Base-by-base conservation (phyloP, 2,113 vertebrate species). In the Prinia subflava region DNA sequence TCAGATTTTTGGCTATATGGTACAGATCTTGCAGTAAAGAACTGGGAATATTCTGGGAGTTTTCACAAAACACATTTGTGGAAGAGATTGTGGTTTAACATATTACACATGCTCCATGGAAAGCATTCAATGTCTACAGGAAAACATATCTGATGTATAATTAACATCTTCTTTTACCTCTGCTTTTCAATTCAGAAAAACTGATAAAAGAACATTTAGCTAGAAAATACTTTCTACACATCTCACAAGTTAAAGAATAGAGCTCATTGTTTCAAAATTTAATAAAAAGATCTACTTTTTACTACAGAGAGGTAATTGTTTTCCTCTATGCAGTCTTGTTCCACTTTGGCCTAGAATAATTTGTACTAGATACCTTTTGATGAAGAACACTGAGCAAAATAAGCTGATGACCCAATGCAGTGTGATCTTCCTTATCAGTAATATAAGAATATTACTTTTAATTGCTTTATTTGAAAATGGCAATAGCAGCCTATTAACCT, bases 381-480 rank as follows among this genome's bases (percentile, higher is more conserved):
- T 46, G 41, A 73, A 88, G 60, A 91, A 56, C 31, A 63, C 11
- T 41, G 68, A 85, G 47, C 5, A 86, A 94, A 94, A 90, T 90
- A 90, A 91, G 50, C 64, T 77, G 85, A 59, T 49, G 70, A 41
- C 64, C 49, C 73, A 70, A 60, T 35, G 33, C 56, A 64, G 28
- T 23, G 16, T 47, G 44, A 86, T 83, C 25, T 37, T 83, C 41
- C 68, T 89, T 92, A 94, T 81, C 49, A 80, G 60, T 93, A 87
- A 92, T 92, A 84, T 49, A 75, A 76, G 60, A 63, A 78, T 82
- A 63, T 90, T 89, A 90, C 56, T 93, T 91, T 96, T 87, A 82
- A 76, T 92, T 96, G 63, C 84, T 90, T 86, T 75, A 83, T 90
- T 82, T 83, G 41, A 94, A 94, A 92, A 78, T 92, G 79, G 87